phyloP scores from a whole-genome alignment of 2,888 invertebrate genomes.

The Pachydiplax longipennis region DNA sequence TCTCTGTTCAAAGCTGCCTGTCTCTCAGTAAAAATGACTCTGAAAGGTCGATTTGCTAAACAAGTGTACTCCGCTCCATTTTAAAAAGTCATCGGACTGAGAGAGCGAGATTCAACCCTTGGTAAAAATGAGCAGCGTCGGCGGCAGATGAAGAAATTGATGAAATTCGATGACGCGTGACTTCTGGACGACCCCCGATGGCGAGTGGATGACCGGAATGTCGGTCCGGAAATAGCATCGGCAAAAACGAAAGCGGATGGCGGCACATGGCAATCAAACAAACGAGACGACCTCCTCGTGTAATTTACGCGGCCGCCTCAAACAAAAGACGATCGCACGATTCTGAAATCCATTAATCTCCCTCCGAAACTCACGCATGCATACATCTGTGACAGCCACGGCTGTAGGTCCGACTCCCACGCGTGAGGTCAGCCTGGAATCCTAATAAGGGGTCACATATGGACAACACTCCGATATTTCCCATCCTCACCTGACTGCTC shows the following conservation, averaged over 20 bases:
- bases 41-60: no score
- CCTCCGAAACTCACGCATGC: not conserved
- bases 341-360: slow-evolving; percentile 26
- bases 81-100: no score
- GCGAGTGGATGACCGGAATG: not conserved
- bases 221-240: not conserved
- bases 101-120: no score
- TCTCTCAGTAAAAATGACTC: no score
- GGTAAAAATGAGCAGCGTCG: no score
- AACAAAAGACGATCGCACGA: slow-evolving; percentile 40
- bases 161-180: not conserved
- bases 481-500: not conserved
- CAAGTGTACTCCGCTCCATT: no score
- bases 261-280: not conserved
- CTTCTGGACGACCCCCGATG: not conserved
- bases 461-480: not conserved
- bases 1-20: no score
- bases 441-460: slow-evolving; percentile 24
- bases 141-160: no score
- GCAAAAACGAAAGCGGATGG: not conserved
- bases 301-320: slow-evolving; percentile 21
- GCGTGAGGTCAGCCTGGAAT: not conserved
- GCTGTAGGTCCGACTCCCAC: not conserved
- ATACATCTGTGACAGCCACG: not conserved
- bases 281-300: not conserved